Conservation (phyloP, 2,888 invertebrate species). For the Cloeon dipterum region DNA sequence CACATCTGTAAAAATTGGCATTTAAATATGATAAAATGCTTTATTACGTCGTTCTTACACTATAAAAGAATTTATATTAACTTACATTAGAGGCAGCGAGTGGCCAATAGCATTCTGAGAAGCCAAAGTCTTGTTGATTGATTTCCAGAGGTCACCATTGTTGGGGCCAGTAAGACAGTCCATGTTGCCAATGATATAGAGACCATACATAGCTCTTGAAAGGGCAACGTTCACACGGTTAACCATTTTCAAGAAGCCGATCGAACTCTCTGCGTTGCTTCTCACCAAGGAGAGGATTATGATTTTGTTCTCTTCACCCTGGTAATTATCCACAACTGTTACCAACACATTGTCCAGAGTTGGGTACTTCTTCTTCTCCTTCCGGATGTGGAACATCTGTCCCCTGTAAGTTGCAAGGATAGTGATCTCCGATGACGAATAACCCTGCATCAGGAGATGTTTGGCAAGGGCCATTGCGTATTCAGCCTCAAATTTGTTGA, state of each 20-base stretch:
- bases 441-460: constrained; percentile 17
- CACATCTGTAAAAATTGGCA: constrained; percentile 7
- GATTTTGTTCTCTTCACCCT: constrained; percentile 16
- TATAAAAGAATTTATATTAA: too few relatives aligned
- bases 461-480: constrained; percentile 14
- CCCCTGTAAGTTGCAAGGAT: constrained; percentile 20
- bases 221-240: constrained; percentile 13
- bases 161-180: constrained; percentile 10
- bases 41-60: too few relatives aligned
- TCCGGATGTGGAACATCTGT: constrained; percentile 15
- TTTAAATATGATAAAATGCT: neutral
- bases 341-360: constrained; percentile 12
- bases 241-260: constrained; percentile 12
- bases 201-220: constrained; percentile 15
- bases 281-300: constrained; percentile 17
- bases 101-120: constrained; percentile 22
- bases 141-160: constrained; percentile 19
- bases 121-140: constrained; percentile 23
- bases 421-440: constrained; percentile 16
- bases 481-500: constrained; percentile 18
- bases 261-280: constrained; percentile 11
- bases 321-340: constrained; percentile 17
- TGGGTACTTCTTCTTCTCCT: constrained; percentile 7
- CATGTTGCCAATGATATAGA: constrained; percentile 17
- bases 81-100: neutral